These are phyloP conservation scores for Heliconius congener DNA, from an alignment of 1,140 invertebrate genomes.

Conservation along the genomic window DNA sequence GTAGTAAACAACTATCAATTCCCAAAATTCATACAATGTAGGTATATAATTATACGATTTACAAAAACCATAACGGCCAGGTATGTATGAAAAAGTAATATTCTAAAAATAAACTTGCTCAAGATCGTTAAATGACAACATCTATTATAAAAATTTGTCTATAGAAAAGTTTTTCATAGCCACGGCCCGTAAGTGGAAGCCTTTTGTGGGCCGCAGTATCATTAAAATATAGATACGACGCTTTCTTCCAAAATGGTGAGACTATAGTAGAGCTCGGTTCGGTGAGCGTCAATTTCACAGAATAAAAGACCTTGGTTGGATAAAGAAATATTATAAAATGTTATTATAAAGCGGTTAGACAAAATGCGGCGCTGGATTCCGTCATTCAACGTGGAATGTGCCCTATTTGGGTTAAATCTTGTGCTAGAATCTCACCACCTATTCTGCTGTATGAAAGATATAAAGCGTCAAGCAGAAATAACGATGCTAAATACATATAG, in stretches of 20 bases:
- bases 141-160: conserved; percentile 8
- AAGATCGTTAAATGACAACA: conserved; percentile 6
- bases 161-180: conserved; percentile 8
- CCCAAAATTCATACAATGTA: no score
- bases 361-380: no score
- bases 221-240: conserved; percentile 21
- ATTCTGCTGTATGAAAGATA: no score
- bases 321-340: background rate
- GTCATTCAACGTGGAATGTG: no score
- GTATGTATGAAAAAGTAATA: background rate
- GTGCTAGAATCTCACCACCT: no score
- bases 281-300: background rate
- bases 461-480: no score
- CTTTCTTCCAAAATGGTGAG: conserved; percentile 5
- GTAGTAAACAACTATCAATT: no score
- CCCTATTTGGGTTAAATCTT: no score
- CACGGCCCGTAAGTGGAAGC: conserved; percentile 7
- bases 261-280: conserved; percentile 12
- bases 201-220: conserved; percentile 10
- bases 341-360: background rate
- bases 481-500: no score
- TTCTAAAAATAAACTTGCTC: background rate
- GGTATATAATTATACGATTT: background rate
- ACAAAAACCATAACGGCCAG: background rate
- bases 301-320: background rate